These are phyloP conservation scores for Protonemura montana DNA, from an alignment of 2,888 invertebrate genomes.

Conservation along the genomic window DNA sequence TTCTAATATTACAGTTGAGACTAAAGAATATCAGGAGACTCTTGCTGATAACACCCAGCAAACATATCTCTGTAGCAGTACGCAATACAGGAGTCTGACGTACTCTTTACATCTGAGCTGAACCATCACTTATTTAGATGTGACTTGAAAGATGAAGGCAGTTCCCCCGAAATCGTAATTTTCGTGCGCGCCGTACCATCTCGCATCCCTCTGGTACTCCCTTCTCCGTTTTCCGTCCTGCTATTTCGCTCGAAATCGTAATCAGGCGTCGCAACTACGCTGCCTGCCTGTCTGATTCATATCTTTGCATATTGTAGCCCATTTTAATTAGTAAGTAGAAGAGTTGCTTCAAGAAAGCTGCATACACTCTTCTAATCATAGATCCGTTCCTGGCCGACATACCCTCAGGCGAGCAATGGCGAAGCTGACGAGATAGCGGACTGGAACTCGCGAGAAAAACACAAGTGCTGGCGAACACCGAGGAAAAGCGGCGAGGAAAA, in stretches of 20 bases:
- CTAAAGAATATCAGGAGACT: neutral
- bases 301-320: conserved; percentile 25
- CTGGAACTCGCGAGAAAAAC: neutral
- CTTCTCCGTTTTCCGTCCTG: neutral
- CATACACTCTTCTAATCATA: conserved; percentile 19
- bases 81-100: neutral
- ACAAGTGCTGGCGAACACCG: neutral
- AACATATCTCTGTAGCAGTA: neutral
- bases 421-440: neutral
- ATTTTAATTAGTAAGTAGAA: conserved; percentile 30
- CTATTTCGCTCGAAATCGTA: conserved; percentile 2
- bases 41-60: neutral
- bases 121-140: conserved; percentile 24
- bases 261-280: neutral
- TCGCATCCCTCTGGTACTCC: neutral
- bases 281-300: conserved; percentile 23
- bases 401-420: neutral
- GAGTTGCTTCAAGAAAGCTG: conserved; percentile 9
- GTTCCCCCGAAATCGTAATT: conserved; percentile 20
- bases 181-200: neutral
- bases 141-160: conserved; percentile 27
- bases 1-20: neutral
- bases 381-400: neutral
- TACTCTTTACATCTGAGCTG: neutral
- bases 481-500: conserved; percentile 1